Conservation (phyloP, 1,140 invertebrate genomes). For the Heliconius nattereri region DNA sequence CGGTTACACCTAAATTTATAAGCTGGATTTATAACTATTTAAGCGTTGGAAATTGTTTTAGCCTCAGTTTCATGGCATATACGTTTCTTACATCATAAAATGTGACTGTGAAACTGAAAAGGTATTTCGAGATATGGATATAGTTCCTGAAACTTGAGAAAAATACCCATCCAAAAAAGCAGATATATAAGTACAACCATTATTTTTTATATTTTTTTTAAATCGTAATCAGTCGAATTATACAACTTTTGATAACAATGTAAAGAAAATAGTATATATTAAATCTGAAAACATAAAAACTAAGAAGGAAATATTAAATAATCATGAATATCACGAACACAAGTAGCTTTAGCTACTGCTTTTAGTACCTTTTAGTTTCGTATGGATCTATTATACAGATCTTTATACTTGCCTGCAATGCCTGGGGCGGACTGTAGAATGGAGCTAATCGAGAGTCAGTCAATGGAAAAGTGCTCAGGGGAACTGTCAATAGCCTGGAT, state of each 20-base stretch:
- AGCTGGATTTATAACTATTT: constrained; percentile 28
- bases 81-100: no score
- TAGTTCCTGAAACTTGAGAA: no score
- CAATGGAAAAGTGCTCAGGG: constrained; percentile 52
- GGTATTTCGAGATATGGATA: no score
- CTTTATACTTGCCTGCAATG: constrained; percentile 41
- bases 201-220: no score
- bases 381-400: constrained; percentile 27
- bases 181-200: no score
- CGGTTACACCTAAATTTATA: constrained; percentile 28
- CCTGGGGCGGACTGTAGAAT: constrained; percentile 46
- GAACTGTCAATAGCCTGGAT: constrained; percentile 37
- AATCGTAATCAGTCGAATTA: no score
- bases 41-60: constrained; percentile 21
- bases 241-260: no score
- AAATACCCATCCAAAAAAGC: no score
- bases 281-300: no score
- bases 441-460: constrained; percentile 59
- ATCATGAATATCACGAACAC: neutral
- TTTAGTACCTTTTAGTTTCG: constrained; percentile 21
- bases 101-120: no score
- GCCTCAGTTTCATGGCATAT: neutral
- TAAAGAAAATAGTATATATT: no score
- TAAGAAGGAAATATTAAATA: neutral
- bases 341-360: neutral